Percentiles rank a stretch among this genome's conserved stretches.
Conservation (phyloP, 2,113 vertebrate species). For the Barbus barbus region DNA sequence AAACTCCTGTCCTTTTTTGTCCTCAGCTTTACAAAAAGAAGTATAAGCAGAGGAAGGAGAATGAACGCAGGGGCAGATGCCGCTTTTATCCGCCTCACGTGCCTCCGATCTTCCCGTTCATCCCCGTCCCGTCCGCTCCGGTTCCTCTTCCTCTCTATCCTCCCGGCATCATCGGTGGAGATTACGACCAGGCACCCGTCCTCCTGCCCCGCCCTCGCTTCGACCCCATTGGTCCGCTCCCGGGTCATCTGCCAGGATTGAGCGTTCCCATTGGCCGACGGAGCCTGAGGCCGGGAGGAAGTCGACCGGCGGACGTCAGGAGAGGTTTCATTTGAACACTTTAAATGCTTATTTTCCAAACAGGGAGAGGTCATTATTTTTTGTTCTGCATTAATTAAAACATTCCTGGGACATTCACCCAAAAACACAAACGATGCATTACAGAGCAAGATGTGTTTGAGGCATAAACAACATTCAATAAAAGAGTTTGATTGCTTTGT, state of each 20-base stretch:
- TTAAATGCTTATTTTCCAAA: not conserved
- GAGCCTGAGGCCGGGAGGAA: slow-evolving; percentile 35
- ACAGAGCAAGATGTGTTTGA: not conserved
- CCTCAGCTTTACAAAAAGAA: slow-evolving; percentile 66
- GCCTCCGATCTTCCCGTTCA: slow-evolving; percentile 13
- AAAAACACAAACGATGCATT: not conserved
- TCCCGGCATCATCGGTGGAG: slow-evolving; percentile 75
- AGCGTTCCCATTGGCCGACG: slow-evolving; percentile 42
- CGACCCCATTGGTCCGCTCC: slow-evolving; percentile 61
- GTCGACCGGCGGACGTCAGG: slow-evolving; percentile 57
- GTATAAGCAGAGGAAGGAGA: slow-evolving; percentile 42
- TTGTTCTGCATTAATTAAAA: not conserved
- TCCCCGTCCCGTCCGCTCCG: slow-evolving; percentile 44
- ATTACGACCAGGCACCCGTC: slow-evolving; percentile 67
- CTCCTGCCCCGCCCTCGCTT: slow-evolving; percentile 68
- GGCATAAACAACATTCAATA: not conserved
- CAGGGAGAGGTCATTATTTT: not conserved
- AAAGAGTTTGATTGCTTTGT: not conserved
- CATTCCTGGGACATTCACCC: not conserved
- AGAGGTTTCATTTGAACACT: slow-evolving; percentile 73
- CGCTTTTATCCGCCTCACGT: not conserved
- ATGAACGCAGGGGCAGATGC: rapidly evolving
- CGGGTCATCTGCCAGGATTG: slow-evolving; percentile 5
- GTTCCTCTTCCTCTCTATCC: slow-evolving; percentile 60
- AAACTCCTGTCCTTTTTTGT: too few relatives aligned